A percentile compares a stretch with the other conserved stretches of the same genome.
Evolutionary conservation across 2,888 invertebrate species (phyloP).

Genomic region (Calliopum simillimum): DNA sequence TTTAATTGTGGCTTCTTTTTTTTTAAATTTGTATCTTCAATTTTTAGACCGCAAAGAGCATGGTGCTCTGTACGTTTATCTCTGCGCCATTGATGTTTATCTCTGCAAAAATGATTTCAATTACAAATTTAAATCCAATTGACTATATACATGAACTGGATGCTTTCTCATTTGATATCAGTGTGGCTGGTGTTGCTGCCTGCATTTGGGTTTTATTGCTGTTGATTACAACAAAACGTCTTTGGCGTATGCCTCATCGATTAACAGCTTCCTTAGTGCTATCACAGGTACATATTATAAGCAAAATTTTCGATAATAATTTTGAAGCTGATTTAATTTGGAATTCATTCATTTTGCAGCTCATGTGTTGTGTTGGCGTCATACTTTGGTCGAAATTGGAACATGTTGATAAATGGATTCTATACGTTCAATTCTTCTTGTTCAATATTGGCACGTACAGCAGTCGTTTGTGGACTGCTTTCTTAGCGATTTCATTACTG

Average conservation of each 20-base stretch:
- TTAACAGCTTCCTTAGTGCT: conserved; percentile 82
- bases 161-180: conserved; percentile 85
- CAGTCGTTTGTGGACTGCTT: conserved; percentile 86
- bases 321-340: background rate
- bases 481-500: conserved; percentile 83
- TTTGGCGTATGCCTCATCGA: conserved; percentile 83
- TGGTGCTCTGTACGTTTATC: conserved; percentile 94
- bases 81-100: conserved; percentile 96
- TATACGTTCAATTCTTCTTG: conserved; percentile 80
- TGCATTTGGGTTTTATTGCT: conserved; percentile 83
- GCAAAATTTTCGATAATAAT: background rate
- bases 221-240: conserved; percentile 80
- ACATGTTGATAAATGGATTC: conserved; percentile 72
- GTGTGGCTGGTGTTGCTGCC: conserved; percentile 81
- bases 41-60: conserved; percentile 86
- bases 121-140: conserved; percentile 75
- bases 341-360: conserved; percentile 64
- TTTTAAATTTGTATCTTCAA: background rate
- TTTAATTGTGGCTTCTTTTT: background rate
- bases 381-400: conserved; percentile 78
- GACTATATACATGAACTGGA: conserved; percentile 83
- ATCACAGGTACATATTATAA: conserved; percentile 79
- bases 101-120: conserved; percentile 91
- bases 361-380: conserved; percentile 78
- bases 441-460: conserved; percentile 84